Percentiles rank a stretch among this genome's conserved stretches.
Conservation (phyloP, 2,888 invertebrate genomes). For the Lagria hirta region DNA sequence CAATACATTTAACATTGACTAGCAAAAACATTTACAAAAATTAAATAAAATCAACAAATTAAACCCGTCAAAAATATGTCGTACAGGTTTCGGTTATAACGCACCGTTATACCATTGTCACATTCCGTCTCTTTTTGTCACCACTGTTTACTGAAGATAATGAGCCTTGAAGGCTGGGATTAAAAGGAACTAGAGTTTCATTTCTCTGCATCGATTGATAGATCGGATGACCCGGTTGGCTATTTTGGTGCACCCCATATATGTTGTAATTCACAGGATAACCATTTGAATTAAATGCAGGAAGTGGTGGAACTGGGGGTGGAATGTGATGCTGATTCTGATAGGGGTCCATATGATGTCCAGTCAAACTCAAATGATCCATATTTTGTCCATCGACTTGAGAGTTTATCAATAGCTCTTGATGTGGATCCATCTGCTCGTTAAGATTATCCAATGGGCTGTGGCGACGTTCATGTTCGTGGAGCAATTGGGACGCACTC, state of each 20-base stretch:
- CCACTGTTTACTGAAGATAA: constrained; percentile 60
- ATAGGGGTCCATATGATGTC: constrained; percentile 43
- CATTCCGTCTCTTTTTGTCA: constrained; percentile 60
- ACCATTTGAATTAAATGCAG: constrained; percentile 51
- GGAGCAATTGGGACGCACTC: constrained; percentile 62
- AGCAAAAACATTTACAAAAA: constrained; percentile 18
- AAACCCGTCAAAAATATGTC: constrained; percentile 23
- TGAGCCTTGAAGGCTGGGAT: constrained; percentile 59
- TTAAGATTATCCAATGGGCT: constrained; percentile 54
- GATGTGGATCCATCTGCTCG: constrained; percentile 44
- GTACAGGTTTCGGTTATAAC: constrained; percentile 42
- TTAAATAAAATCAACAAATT: constrained; percentile 12
- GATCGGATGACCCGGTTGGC: constrained; percentile 45
- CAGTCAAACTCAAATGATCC: constrained; percentile 48
- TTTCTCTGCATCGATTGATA: constrained; percentile 53
- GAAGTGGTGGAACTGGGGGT: constrained; percentile 60
- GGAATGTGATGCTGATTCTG: constrained; percentile 40
- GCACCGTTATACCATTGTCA: constrained; percentile 62
- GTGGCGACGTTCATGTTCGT: constrained; percentile 60
- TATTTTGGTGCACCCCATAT: constrained; percentile 52
- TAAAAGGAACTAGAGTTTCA: constrained; percentile 52
- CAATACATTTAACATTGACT: constrained; percentile 20
- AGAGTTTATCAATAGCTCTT: constrained; percentile 43
- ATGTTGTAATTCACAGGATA: constrained; percentile 53
- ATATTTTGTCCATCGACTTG: constrained; percentile 49